Base-by-base conservation (phyloP, 2,888 invertebrate genomes). In the Osedax frankpressi region DNA sequence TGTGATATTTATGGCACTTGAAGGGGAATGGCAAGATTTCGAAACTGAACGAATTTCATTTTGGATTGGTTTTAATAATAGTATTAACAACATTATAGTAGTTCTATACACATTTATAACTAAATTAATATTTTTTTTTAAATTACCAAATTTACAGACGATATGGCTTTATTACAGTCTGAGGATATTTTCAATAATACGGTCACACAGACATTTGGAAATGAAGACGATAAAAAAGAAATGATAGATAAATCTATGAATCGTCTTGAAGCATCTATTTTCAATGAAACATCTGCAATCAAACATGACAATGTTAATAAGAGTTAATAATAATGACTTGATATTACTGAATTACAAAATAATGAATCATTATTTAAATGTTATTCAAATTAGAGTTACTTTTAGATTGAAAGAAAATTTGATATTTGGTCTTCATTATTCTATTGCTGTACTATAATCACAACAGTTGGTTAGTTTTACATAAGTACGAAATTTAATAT, bases 381-480 rank as follows among this genome's bases (percentile, higher is more conserved):
- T n/a, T n/a, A n/a, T n/a, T n/a, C n/a, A n/a, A n/a, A n/a, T n/a
- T n/a, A n/a, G n/a, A n/a, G n/a, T n/a, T n/a, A n/a, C n/a, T n/a
- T 11, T 44, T 44, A 44, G 44, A 44, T 44, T 19, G 44, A 6
- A 11, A 44, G 44, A 44, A 44, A 44, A 63, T 85, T 84, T 85
- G 80, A 77, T 71, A 80, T 81, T 75, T 82, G 81, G 80, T 83
- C 83, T 44, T 82, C 85, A n/a, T 75, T 86, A 27, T 83, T 85
- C 77, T 86, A 83, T 79, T 84, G 84, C 28, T 84, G 84, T 24
- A 85, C 86, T 1, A 80, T 86, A 3, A 85, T 83, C 77, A 86
- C 85, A 0, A 86, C 86, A 0, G 85, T 86, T 74, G 86, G 85
- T 84, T 44, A 44, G 44, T 19, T 44, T n/a, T n/a, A n/a, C n/a